A percentile compares a stretch with the other conserved stretches of the same genome.
Evolutionary conservation across 2,888 invertebrate species (phyloP).

Genomic region (Hydrotaea cyrtoneurina): DNA sequence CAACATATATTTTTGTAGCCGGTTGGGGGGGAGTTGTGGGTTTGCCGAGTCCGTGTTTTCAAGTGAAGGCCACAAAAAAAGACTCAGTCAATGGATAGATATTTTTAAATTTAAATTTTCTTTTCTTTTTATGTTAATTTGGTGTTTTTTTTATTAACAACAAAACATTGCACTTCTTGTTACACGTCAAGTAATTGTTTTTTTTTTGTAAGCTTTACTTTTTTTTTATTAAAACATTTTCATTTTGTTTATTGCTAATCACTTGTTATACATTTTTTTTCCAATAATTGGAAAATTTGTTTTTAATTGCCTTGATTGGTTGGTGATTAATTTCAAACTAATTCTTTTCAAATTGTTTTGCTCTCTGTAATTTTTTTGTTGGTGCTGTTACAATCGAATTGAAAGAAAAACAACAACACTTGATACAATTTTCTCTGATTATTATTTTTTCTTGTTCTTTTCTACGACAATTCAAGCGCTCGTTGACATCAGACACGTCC

Average conservation of each 20-base stretch:
- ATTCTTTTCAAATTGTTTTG: constrained; percentile 70
- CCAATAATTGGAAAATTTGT: constrained; percentile 69
- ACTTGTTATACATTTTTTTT: constrained; percentile 53
- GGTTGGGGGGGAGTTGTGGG: not conserved
- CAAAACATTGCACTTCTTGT: constrained; percentile 30
- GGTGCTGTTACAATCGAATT: constrained; percentile 59
- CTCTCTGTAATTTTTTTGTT: constrained; percentile 44
- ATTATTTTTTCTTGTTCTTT: constrained; percentile 21
- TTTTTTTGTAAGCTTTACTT: not conserved
- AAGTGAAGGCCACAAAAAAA: too few relatives aligned
- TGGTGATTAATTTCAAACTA: constrained; percentile 74
- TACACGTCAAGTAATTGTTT: too few relatives aligned
- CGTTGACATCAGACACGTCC: constrained; percentile 77
- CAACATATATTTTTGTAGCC: constrained; percentile 75
- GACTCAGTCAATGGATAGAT: too few relatives aligned
- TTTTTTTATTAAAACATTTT: constrained; percentile 21
- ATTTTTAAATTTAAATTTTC: constrained; percentile 1
- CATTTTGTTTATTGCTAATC: constrained; percentile 64
- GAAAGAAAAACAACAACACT: constrained; percentile 52
- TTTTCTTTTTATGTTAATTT: constrained; percentile 14
- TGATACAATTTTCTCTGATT: constrained; percentile 51
- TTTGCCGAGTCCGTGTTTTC: not conserved
- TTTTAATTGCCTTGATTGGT: constrained; percentile 73
- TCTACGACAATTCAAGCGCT: constrained; percentile 59
- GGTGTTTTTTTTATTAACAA: constrained; percentile 24